phyloP scores from a whole-genome alignment of 2,797 vertebrate species.

The Eutrigla gurnardus region DNA sequence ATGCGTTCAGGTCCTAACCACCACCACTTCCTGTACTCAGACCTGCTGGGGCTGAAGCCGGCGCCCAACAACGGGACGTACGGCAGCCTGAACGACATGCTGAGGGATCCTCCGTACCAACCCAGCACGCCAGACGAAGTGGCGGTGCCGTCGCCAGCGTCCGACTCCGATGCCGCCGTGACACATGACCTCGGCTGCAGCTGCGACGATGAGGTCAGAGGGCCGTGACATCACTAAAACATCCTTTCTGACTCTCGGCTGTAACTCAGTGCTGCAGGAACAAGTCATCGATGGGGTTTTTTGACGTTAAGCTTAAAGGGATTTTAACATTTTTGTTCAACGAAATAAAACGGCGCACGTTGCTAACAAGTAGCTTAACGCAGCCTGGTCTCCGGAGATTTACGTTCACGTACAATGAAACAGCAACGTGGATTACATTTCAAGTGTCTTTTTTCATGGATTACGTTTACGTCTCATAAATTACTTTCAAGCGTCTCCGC shows the following conservation, averaged over 20 bases:
- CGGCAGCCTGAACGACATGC: constrained; percentile 92
- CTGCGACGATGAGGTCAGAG: constrained; percentile 92
- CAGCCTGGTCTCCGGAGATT: no score
- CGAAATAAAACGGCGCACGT: no score
- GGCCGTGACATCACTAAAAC: not conserved
- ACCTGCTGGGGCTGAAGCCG: constrained; percentile 92
- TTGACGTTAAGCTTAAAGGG: no score
- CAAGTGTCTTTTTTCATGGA: no score
- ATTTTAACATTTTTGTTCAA: no score
- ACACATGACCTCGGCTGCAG: constrained; percentile 90
- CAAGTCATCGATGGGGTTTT: not conserved
- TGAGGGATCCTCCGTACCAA: constrained; percentile 84
- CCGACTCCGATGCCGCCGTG: constrained; percentile 59
- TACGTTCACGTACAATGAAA: no score
- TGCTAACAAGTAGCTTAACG: no score
- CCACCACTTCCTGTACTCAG: constrained; percentile 69
- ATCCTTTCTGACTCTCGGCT: not conserved
- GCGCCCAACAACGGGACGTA: constrained; percentile 97
- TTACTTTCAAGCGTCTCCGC: no score
- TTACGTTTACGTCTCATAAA: no score
- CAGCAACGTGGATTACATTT: no score
- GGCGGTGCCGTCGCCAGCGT: constrained; percentile 80
- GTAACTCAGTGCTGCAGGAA: not conserved
- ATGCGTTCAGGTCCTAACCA: not conserved
- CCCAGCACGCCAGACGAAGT: constrained; percentile 91